Evolutionary conservation across 2,888 invertebrate genomes (phyloP), one percentile per base, ranked within the genome.

Genomic region (Phasia obesa): DNA sequence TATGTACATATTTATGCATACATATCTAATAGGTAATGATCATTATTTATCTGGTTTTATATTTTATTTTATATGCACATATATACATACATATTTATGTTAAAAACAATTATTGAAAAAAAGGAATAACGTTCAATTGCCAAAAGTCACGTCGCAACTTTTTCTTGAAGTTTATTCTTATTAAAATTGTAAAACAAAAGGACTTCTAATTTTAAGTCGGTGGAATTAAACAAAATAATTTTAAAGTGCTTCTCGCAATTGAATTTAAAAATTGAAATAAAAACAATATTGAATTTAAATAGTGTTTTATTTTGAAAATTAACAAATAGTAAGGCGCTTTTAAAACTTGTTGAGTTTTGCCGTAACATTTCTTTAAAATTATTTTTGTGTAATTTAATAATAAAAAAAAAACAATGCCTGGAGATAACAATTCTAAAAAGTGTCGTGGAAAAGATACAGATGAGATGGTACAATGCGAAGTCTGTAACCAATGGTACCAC

Each of bases 401-500:
- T 13, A 42, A 42, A 42, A 42, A 7, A 4, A 44, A 35, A 35
- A 0, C 35, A 31, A 57, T 59, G 59, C 21, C 35, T 13, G 21
- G 35, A 47, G 1, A n/a, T n/a, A 6, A 64, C 5, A 65, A 65
- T 21, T 65, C 35, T 3, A 51, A 65, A 51, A 65, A 35, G 2
- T 51, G 65, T n/a, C 11, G 1, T 5, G 35, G n/a, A 21, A 51
- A 35, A 35, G 65, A 65, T 15, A 65, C 65, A 0, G 51, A 65
- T 6, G 51, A 65, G 0, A 65, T 65, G 65, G 65, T 51, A 23
- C 65, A 65, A 9, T 35, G 65, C 11, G 65, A 65, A 7, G 4
- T 6, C 1, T 65, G 51, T 35, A 51, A 65, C 21, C 65, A 65
- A 51, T 65, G 60, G 60, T 64, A 44, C 17, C 62, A 62, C n/a